Evolutionary conservation across 2,113 vertebrate species (phyloP).

Genomic region (Eidolon helvum): DNA sequence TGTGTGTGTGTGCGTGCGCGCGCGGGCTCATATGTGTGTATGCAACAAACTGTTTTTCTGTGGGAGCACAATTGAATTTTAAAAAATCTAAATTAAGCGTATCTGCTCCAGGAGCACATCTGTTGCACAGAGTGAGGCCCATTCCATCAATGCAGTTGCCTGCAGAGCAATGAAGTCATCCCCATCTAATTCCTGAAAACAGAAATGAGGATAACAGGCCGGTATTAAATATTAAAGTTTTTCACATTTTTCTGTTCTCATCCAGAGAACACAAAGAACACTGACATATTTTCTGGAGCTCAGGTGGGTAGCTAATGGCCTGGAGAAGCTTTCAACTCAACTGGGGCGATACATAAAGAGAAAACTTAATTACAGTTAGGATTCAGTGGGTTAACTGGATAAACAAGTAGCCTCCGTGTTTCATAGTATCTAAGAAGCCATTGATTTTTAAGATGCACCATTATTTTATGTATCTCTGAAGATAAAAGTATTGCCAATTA

Average conservation of each 20-base stretch:
- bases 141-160: constrained; percentile 13
- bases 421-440: background rate
- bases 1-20: background rate
- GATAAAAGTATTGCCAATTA: constrained; percentile 19
- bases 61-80: constrained; percentile 60
- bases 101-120: constrained; percentile 52
- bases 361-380: constrained; percentile 64
- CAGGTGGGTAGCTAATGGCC: constrained; percentile 66
- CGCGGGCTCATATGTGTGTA: background rate
- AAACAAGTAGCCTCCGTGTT: background rate
- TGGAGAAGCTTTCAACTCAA: constrained; percentile 58
- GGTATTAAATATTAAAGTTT: constrained; percentile 56
- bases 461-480: background rate
- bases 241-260: constrained; percentile 39
- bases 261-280: constrained; percentile 52
- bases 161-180: constrained; percentile 63
- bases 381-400: constrained; percentile 45
- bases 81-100: constrained; percentile 48
- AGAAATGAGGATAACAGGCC: constrained; percentile 56
- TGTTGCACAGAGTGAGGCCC: constrained; percentile 57
- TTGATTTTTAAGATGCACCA: constrained; percentile 19
- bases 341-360: constrained; percentile 24
- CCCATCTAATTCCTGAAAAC: background rate
- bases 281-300: constrained; percentile 41
- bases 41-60: constrained; percentile 60